A percentile compares a stretch with the other conserved stretches of the same genome.
Evolutionary conservation across 2,113 vertebrate genomes (phyloP).

Genomic region (Pyxicephalus adspersus): DNA sequence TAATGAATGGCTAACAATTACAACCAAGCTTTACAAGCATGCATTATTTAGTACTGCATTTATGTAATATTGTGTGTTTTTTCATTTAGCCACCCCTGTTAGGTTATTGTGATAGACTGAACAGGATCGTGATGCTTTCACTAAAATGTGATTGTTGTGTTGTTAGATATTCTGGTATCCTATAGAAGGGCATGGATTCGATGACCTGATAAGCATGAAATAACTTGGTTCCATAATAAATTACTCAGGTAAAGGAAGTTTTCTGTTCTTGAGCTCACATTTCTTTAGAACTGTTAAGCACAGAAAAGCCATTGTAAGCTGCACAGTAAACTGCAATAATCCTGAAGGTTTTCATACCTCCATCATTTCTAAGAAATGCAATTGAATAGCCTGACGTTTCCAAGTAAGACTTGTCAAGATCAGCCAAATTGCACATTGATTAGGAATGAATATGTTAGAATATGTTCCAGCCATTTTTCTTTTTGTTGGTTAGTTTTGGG

Average conservation of each 20-base stretch:
- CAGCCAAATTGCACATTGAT: conserved; percentile 3
- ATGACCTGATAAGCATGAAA: not conserved
- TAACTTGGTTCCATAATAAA: not conserved
- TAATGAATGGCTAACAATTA: conserved; percentile 37
- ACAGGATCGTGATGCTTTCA: not conserved
- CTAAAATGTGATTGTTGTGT: not conserved
- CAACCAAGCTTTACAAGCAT: conserved; percentile 11
- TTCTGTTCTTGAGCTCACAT: not conserved
- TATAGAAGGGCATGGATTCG: not conserved
- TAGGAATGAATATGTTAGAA: conserved; percentile 4
- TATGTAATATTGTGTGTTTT: conserved; percentile 3
- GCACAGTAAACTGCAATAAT: not conserved
- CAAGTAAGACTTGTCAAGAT: not conserved
- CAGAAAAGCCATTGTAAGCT: not conserved
- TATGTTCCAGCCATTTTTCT: too few species aligned
- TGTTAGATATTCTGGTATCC: too few species aligned
- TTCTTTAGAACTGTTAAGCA: not conserved
- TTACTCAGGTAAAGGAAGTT: not conserved
- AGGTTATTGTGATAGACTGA: conserved; percentile 8
- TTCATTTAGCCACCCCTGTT: not conserved
- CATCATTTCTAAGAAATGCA: not conserved
- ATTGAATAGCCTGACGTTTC: not conserved
- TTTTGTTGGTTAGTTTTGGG: too few species aligned
- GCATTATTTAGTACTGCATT: conserved; percentile 11
- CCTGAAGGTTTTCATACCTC: not conserved